A percentile compares a stretch with the other conserved stretches of the same genome.
Evolutionary conservation across 2,797 vertebrate genomes (phyloP).

Genomic region (Bradypodion ventrale): DNA sequence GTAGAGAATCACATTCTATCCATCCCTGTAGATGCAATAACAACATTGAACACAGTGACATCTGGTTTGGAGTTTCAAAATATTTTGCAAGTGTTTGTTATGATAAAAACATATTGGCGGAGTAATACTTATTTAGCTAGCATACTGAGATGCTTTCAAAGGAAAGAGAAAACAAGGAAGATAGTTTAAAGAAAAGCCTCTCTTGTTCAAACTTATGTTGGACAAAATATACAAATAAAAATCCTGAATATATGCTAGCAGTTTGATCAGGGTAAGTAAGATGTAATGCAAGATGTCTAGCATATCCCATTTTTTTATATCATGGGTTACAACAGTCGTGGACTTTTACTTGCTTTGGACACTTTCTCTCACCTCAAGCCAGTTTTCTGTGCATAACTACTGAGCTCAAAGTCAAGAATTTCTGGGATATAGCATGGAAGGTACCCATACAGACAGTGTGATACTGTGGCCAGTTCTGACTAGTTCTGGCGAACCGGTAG

Average conservation of each 20-base stretch:
- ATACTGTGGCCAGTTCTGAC: no score
- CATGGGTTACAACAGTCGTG: neutral
- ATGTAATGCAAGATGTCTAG: neutral
- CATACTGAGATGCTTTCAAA: neutral
- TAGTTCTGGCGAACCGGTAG: no score
- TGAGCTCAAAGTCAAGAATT: neutral
- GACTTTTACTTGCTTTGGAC: neutral
- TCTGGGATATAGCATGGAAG: neutral
- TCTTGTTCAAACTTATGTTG: neutral
- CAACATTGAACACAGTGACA: neutral
- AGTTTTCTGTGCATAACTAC: neutral
- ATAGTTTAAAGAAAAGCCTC: neutral
- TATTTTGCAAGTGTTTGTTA: neutral
- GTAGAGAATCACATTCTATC: no score
- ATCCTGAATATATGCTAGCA: neutral
- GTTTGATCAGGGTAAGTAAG: neutral
- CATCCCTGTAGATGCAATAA: neutral
- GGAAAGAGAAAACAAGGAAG: neutral
- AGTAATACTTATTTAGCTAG: neutral
- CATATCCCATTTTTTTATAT: neutral
- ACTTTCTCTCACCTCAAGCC: no score
- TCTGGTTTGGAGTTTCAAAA: conserved; percentile 5
- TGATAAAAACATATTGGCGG: neutral
- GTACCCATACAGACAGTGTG: neutral
- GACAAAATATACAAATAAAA: neutral